Evolutionary conservation across 2,797 vertebrate species (phyloP).

Genomic region (Poeciliopsis turneri): DNA sequence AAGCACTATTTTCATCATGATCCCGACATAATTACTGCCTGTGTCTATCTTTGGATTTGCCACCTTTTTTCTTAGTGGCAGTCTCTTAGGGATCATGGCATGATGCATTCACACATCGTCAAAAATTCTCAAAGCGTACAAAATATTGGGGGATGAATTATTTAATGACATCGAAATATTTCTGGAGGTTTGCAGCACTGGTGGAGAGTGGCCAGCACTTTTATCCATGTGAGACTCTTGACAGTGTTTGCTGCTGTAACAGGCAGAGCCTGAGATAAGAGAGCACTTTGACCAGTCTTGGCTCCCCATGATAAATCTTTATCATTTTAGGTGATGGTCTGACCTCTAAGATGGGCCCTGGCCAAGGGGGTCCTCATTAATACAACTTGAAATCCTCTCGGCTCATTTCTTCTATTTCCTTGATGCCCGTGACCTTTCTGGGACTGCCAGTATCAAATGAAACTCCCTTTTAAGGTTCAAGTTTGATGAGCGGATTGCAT

Average conservation of each 20-base stretch:
- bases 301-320: slow-evolving; percentile 85
- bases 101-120: slow-evolving; percentile 67
- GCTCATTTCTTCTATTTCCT: slow-evolving; percentile 82
- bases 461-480: slow-evolving; percentile 68
- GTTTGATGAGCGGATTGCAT: slow-evolving; percentile 62
- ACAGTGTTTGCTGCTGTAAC: slow-evolving; percentile 81
- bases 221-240: slow-evolving; percentile 78
- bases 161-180: slow-evolving; percentile 79
- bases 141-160: slow-evolving; percentile 83
- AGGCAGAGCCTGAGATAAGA: slow-evolving; percentile 81
- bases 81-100: slow-evolving; percentile 57
- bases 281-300: slow-evolving; percentile 78
- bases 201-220: slow-evolving; percentile 75
- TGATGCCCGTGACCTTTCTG: slow-evolving; percentile 84
- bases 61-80: slow-evolving; percentile 40
- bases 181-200: slow-evolving; percentile 73
- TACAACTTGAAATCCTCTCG: slow-evolving; percentile 84
- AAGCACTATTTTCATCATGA: slow-evolving; percentile 5
- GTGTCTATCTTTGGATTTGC: slow-evolving; percentile 52
- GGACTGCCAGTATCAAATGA: slow-evolving; percentile 80
- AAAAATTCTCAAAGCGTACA: slow-evolving; percentile 81
- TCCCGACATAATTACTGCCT: slow-evolving; percentile 37
- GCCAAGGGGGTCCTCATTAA: slow-evolving; percentile 84
- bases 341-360: slow-evolving; percentile 81
- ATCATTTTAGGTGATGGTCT: slow-evolving; percentile 87